A percentile compares a stretch with the other conserved stretches of the same genome.
Evolutionary conservation across 1,140 invertebrate species (phyloP).

Genomic region (Metopolophium dirhodum): DNA sequence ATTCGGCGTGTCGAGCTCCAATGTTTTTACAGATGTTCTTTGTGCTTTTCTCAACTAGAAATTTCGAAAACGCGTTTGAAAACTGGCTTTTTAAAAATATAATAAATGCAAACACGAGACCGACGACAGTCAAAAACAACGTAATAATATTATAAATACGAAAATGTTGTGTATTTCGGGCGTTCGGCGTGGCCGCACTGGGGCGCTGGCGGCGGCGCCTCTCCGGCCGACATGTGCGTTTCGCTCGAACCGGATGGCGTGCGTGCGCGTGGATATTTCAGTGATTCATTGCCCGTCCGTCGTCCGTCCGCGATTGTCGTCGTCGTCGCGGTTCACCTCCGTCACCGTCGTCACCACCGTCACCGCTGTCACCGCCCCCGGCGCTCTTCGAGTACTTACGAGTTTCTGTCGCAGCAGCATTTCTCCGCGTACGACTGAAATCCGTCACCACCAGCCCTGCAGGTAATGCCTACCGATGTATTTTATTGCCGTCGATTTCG

Average conservation of each 20-base stretch:
- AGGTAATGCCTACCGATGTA: neutral
- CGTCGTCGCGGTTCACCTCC: neutral
- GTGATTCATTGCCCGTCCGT: slow-evolving; percentile 29
- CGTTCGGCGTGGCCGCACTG: neutral
- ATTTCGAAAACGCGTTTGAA: neutral
- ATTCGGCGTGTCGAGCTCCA: no score
- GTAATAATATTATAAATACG: neutral
- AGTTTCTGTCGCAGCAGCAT: neutral
- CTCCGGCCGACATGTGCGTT: slow-evolving; percentile 1
- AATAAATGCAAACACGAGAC: neutral
- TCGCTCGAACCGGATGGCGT: slow-evolving; percentile 15
- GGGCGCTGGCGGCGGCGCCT: neutral
- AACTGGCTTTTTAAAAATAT: neutral
- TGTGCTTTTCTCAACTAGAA: neutral
- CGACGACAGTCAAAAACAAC: neutral
- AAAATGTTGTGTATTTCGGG: neutral
- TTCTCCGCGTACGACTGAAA: neutral
- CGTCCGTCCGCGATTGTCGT: neutral
- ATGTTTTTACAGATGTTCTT: neutral
- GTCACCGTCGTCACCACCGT: neutral
- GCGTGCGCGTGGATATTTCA: neutral
- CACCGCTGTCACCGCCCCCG: neutral
- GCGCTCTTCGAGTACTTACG: neutral
- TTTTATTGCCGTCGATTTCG: neutral
- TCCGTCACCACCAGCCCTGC: neutral